phyloP scores from a whole-genome alignment of 2,888 invertebrate genomes.

The Amphipoea oculea region DNA sequence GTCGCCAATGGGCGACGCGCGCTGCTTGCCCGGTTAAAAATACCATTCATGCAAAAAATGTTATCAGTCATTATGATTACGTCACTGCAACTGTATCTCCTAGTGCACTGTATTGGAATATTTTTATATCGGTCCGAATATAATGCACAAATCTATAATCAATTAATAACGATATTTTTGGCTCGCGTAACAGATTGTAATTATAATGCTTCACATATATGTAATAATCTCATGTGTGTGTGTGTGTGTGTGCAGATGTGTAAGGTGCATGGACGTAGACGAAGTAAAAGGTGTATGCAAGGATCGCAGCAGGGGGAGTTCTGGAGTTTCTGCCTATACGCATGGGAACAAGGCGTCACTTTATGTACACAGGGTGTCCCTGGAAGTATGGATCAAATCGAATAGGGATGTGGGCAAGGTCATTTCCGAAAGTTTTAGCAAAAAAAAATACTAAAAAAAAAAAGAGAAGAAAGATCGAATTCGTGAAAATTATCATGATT shows the following conservation, averaged over 20 bases:
- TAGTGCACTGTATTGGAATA: neutral
- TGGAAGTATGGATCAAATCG: too few relatives aligned
- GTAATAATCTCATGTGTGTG: neutral
- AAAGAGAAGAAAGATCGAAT: too few relatives aligned
- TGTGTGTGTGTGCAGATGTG: neutral
- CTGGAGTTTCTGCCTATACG: neutral
- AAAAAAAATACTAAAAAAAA: too few relatives aligned
- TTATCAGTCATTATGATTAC: constrained; percentile 9
- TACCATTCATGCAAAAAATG: neutral
- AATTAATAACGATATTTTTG: neutral
- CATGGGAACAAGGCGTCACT: neutral
- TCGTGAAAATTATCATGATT: too few relatives aligned
- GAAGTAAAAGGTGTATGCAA: neutral
- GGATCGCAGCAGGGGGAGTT: neutral
- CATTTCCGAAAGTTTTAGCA: too few relatives aligned
- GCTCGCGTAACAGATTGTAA: neutral
- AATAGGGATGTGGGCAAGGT: too few relatives aligned
- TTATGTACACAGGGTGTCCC: too few relatives aligned
- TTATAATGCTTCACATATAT: constrained; percentile 1
- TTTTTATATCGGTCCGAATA: constrained; percentile 12
- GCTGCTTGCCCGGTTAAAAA: neutral
- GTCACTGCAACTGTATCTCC: neutral
- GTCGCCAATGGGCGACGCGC: too few relatives aligned
- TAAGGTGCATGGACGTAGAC: neutral
- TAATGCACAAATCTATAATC: constrained; percentile 1